Evolutionary conservation across 1,140 invertebrate species (phyloP), one percentile per base, ranked within the genome.

Genomic region (Euwallacea similis): DNA sequence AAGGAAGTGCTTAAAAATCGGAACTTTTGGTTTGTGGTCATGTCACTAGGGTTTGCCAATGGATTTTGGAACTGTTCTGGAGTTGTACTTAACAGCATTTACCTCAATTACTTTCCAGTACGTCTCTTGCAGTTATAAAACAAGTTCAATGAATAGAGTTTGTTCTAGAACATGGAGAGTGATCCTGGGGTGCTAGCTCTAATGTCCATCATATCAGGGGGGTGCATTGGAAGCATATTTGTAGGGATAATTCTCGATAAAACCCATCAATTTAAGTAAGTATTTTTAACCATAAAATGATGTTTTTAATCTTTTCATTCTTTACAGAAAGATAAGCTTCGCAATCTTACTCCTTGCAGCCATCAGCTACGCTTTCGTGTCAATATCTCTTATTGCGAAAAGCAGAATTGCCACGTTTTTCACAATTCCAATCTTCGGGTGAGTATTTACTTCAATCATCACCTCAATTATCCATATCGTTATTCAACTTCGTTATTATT

Each of bases 71-170:
- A 75, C 55, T 53, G 69, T 9, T 74, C 77, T 66, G 78, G 76
- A 16, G 71, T 79, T n/a, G 7, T 77, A 15, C 13, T 77, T 0
- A 79, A 77, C 54, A 67, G 33, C 7, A 56, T 79, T 11, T 79
- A 78, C 66, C 59, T 76, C 41, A 62, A 77, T 56, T 79, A 75
- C 69, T 79, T 78, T 74, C 77, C 78, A 2, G 78, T 79, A 73
- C 74, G 74, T 73, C 55, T 6, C 54, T 43, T 62, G 7, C 10
- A 59, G 13, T 13, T 15, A 11, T 15, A 6, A 33, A 13, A 13
- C 6, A 59, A 15, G 13, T 59, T 15, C 3, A 41, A 6, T 59
- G 7, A 16, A 13, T 61, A 16, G 42, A 11, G 6, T 65, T 46
- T 69, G 42, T 78, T 74, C 55, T 61, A 79, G 78, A 65, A 72